phyloP scores from a whole-genome alignment of 2,797 vertebrate species.

The Microctenopoma lineatum region DNA sequence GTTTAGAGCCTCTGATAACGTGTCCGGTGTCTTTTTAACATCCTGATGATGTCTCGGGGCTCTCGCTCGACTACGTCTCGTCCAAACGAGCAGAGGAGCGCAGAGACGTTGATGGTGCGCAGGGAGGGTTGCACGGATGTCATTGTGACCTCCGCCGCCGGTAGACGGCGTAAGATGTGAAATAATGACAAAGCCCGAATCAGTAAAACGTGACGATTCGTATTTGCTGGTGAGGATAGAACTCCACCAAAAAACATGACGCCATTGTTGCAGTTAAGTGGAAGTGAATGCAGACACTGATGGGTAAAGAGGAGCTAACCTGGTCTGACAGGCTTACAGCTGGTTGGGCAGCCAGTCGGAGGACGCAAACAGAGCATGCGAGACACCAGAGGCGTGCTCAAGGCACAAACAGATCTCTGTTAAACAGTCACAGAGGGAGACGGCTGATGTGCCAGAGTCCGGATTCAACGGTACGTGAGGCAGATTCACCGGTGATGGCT shows the following conservation, averaged over 20 bases:
- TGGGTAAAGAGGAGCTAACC: not conserved
- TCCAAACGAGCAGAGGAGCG: too few species aligned
- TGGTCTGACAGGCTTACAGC: not conserved
- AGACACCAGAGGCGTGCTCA: not conserved
- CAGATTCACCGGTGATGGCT: not conserved
- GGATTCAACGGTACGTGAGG: not conserved
- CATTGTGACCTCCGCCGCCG: too few species aligned
- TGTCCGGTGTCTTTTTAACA: too few species aligned
- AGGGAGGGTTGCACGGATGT: too few species aligned
- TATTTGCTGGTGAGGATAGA: too few species aligned
- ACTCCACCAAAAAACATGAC: not conserved
- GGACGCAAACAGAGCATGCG: not conserved
- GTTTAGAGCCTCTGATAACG: too few species aligned
- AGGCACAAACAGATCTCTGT: conserved; percentile 1
- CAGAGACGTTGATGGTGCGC: too few species aligned
- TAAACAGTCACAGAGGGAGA: not conserved
- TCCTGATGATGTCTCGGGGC: too few species aligned
- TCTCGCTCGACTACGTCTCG: too few species aligned
- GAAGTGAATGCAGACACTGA: not conserved
- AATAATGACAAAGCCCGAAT: too few species aligned
- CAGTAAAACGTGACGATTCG: too few species aligned
- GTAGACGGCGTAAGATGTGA: too few species aligned
- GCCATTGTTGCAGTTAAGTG: not conserved
- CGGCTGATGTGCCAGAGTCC: not conserved
- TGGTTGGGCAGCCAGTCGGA: not conserved